Evolutionary conservation across 1,140 invertebrate species (phyloP), one percentile per base, ranked within the genome.

Genomic region (Zophobas morio): DNA sequence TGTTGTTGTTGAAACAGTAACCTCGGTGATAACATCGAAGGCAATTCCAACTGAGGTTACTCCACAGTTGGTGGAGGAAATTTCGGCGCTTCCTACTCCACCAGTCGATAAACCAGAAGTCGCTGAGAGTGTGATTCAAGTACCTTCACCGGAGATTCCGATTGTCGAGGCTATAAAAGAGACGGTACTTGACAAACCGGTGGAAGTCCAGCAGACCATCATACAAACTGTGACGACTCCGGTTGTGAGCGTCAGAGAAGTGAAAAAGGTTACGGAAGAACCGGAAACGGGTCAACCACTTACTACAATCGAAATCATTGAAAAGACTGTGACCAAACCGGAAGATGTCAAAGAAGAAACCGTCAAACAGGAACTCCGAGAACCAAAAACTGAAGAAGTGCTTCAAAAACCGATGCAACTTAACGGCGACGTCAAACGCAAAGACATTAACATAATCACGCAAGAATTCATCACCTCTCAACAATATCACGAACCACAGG

Each of bases 381-480:
- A 75, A 54, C 20, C 63, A 20, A 20, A 20, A 20, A 20, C 20
- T 2, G 49, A 51, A 51, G 49, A 51, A 20, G 20, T 20, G 3
- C 6, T 51, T 46, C 39, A 20, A 2, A 66, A 66, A 42, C 37
- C 39, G 1, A 8, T 63, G 1, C 57, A 63, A 63, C 1, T 63
- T 6, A 66, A 66, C 5, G 60, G 60, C n/a, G 70, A 77, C 37
- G 6, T 75, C 37, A 66, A 73, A 46, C 74, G 51, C 32, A 71
- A 77, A 77, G 34, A 51, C 42, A 57, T 57, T 54, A 36, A 20
- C 6, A 2, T 51, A 1, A 40, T 71, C 2, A 57, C 75, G 0
- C 72, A 81, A 70, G 75, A 81, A 51, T 81, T 81, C 63, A 79
- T 81, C 5, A 32, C 32, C 0, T 35, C 71, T 1, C 75, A 81